These are phyloP conservation scores for Chitala chitala DNA, from an alignment of 2,113 vertebrate genomes.

Conservation along the genomic window DNA sequence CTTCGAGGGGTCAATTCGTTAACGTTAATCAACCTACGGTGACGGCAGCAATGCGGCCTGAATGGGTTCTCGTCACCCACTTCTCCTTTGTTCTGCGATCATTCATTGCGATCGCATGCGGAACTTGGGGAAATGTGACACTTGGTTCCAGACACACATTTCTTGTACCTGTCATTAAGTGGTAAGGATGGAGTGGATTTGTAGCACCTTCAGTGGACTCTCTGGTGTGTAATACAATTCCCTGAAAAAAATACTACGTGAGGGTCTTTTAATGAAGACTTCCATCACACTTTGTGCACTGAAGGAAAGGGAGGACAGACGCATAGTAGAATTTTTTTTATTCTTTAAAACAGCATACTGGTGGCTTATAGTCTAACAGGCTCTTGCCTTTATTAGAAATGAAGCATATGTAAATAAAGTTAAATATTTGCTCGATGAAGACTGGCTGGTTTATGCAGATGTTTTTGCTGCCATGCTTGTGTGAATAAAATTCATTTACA, in stretches of 20 bases:
- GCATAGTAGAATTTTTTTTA: background rate
- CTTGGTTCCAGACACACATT: background rate
- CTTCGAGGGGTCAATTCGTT: constrained; percentile 16
- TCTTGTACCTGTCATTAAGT: background rate
- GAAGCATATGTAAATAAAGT: too few relatives aligned
- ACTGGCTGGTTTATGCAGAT: too few relatives aligned
- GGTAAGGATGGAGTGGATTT: background rate
- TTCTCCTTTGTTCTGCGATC: background rate
- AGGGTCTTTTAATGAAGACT: constrained; percentile 11
- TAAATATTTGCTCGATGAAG: too few relatives aligned
- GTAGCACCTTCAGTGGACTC: background rate
- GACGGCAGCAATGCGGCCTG: background rate
- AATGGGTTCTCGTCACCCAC: constrained; percentile 1
- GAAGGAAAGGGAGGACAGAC: background rate
- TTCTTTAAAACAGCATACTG: too few relatives aligned
- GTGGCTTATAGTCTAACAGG: too few relatives aligned
- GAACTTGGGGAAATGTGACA: background rate
- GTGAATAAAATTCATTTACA: too few relatives aligned
- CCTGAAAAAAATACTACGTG: background rate
- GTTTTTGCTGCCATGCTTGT: too few relatives aligned
- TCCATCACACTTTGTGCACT: background rate
- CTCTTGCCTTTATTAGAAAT: background rate
- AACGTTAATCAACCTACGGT: constrained; percentile 17
- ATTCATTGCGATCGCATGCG: background rate
- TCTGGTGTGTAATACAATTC: background rate